Evolutionary conservation across 1,140 invertebrate genomes (phyloP).

Genomic region (Leptinotarsa lineolata): DNA sequence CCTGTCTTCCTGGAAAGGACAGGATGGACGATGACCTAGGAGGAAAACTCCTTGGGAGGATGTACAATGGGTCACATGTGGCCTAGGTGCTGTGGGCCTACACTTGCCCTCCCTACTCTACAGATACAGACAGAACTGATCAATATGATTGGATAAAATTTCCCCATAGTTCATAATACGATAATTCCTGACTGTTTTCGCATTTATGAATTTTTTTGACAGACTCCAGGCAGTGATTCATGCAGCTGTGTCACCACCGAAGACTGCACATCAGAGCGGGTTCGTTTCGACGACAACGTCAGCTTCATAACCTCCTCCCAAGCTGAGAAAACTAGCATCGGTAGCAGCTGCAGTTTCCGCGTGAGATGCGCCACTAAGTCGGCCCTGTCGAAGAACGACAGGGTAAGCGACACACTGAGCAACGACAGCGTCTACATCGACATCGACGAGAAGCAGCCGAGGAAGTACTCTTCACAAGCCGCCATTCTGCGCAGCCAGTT

Average conservation of each 20-base stretch:
- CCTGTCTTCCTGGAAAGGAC: no score
- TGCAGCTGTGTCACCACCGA: constrained; percentile 57
- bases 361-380: constrained; percentile 38
- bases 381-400: constrained; percentile 24
- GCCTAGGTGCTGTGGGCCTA: no score
- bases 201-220: background rate
- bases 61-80: no score
- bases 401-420: constrained; percentile 45
- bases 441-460: constrained; percentile 45
- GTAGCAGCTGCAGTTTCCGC: constrained; percentile 53
- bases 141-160: no score
- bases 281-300: constrained; percentile 64
- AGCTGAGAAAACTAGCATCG: constrained; percentile 52
- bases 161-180: no score
- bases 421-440: constrained; percentile 53
- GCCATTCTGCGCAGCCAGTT: constrained; percentile 51
- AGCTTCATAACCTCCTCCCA: constrained; percentile 49
- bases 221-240: constrained; percentile 51
- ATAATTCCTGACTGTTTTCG: no score
- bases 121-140: no score
- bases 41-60: no score
- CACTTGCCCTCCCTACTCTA: no score
- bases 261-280: constrained; percentile 64
- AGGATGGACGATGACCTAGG: no score
- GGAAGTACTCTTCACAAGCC: constrained; percentile 47